phyloP scores from a whole-genome alignment of 2,113 vertebrate species.

The Oryzias woworae region DNA sequence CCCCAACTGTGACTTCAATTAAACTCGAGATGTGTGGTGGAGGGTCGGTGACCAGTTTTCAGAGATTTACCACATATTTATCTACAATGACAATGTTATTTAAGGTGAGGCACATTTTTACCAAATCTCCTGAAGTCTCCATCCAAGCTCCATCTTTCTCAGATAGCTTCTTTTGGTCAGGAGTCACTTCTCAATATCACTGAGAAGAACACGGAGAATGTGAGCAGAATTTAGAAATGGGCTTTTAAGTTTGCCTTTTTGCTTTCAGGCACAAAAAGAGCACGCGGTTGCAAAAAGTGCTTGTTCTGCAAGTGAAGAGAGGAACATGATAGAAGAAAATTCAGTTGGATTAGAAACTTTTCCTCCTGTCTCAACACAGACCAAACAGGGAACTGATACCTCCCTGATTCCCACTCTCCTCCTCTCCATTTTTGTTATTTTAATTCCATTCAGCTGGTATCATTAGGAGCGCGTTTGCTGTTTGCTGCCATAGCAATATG shows the following conservation, averaged over 20 bases:
- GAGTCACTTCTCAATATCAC: conserved; percentile 40
- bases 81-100: conserved; percentile 14
- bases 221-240: conserved; percentile 14
- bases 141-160: conserved; percentile 25
- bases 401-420: background rate
- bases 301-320: background rate
- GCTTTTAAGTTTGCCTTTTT: conserved; percentile 42
- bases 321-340: conserved; percentile 1
- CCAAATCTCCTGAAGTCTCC: background rate
- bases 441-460: background rate
- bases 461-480: background rate
- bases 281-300: background rate
- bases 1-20: background rate
- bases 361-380: conserved; percentile 1
- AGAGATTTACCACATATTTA: conserved; percentile 60
- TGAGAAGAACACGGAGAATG: conserved; percentile 7
- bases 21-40: background rate
- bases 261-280: conserved; percentile 24
- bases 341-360: conserved; percentile 4
- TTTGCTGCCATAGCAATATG: conserved; percentile 16
- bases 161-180: conserved; percentile 49
- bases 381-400: background rate
- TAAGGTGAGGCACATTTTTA: too few relatives aligned
- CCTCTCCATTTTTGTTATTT: background rate
- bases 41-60: conserved; percentile 31